Conservation (phyloP, 30 jellyfish, hydroid and myxozoan genomes). For the Clytia hemisphaerica region DNA sequence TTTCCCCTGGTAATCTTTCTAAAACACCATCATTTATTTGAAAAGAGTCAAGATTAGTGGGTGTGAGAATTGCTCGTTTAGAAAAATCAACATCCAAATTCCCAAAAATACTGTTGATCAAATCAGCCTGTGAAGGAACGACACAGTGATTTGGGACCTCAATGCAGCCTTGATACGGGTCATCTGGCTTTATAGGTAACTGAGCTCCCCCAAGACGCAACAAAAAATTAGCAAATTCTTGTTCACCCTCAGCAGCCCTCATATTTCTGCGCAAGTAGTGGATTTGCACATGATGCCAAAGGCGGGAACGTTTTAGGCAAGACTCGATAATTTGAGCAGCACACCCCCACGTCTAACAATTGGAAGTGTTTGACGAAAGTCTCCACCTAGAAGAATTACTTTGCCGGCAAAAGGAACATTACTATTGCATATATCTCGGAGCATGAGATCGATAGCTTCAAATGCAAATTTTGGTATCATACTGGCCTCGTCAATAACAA, state of each 20-base stretch:
- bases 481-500: slow-evolving; percentile 47
- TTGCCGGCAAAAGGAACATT: slow-evolving; percentile 30
- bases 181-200: slow-evolving; percentile 6
- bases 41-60: slow-evolving; percentile 22
- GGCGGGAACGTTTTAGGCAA: too few species aligned
- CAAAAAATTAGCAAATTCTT: not conserved
- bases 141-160: not conserved
- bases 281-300: slow-evolving; percentile 15
- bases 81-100: slow-evolving; percentile 26
- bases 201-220: slow-evolving; percentile 14
- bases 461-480: slow-evolving; percentile 37
- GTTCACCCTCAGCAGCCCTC: slow-evolving; percentile 4
- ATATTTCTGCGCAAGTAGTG: not conserved
- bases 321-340: too few species aligned
- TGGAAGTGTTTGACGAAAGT: too few species aligned
- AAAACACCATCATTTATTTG: slow-evolving; percentile 11
- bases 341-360: too few species aligned
- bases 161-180: slow-evolving; percentile 1
- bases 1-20: slow-evolving; percentile 26
- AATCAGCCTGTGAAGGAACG: not conserved
- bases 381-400: too few species aligned
- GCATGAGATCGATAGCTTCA: not conserved
- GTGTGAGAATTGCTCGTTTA: slow-evolving; percentile 11
- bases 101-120: too few species aligned
- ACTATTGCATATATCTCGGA: slow-evolving; percentile 17